Base-by-base conservation (phyloP, 2,797 vertebrate genomes). In the Sternarchorhynchus goeldii region DNA sequence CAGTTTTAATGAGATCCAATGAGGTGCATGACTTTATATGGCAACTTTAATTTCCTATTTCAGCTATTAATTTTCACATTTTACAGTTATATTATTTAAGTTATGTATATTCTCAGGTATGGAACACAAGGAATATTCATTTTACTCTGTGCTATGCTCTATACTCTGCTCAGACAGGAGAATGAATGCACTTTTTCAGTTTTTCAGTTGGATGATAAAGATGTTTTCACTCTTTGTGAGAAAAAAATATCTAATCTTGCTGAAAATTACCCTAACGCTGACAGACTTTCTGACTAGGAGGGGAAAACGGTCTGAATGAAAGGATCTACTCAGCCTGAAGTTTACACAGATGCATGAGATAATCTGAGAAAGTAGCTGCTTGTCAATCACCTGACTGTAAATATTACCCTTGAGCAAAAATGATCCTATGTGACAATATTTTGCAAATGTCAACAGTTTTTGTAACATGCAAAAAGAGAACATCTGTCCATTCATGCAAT, bases 311-410 rank as follows among this genome's bases (percentile, higher is more conserved):
- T 21, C 29, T 21, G 66, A 77, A 25, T 21, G 57, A 53, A 6
- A 58, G 21, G 2, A 5, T 12, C 12, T 5, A 17, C 10, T 31
- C n/a, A 18, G 18, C 25, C 50, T 68, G 12, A 32, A 69, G 45
- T 69, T 45, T 25, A 18, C 39, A 17, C 2, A 68, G 41, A 25
- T 16, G 20, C 41, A 68, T 41, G 6, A 56, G 53, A 70, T n/a
- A 34, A n/a, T 31, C 41, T 55, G 57, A 62, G 58, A 70, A 18
- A 53, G 66, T 17, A 12, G 5, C 59, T 12, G 4, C 53, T 5
- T 70, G 76, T 63, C 76, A 71, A 63, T 71, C 67, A 71, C 18
- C 2, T 8, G 16, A n/a, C 32, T 18, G 12, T 64, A 18, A 77
- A 64, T 64, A 6, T 32, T 29, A 25, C 12, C 41, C 68, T 62